Base-by-base conservation (phyloP, 2,888 invertebrate genomes). In the Lasioglossum villosulum region DNA sequence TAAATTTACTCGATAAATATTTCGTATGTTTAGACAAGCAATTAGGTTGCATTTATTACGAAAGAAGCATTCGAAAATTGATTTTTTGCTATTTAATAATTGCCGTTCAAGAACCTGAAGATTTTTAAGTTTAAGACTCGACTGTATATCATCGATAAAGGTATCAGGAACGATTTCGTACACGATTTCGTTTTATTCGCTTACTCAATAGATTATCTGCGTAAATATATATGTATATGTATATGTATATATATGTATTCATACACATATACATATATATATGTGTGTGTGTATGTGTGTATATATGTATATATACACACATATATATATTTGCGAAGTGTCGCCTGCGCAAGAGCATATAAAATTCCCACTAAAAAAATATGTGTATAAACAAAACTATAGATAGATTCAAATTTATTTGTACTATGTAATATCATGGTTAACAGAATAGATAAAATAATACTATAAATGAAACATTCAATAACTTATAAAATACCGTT, bases 341-440 rank as follows among this genome's bases (percentile, higher is more conserved):
- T 48, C 34, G 37, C 4, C 71, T 30, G 34, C 34, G 45, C 16
- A 68, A 80, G 68, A 75, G 59, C 71, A 71, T 48, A 56, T 27
- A 71, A 77, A 80, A 42, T 30, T 66, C 68, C 45, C 42, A 70
- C 14, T 48, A 71, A 71, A 75, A 75, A 73, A 75, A 52, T 30
- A 16, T 73, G 1, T 68, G 37, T 68, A 71, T 37, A 84, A 68
- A 84, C 2, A 12, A 77, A 85, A 84, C 79, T 81, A 82, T 83
- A 88, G 87, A 90, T 74, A 87, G 48, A 86, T 74, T 77, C 83
- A 71, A 83, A 83, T 90, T 84, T 89, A 90, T 90, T 90, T 88
- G 86, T 90, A 90, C 88, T 76, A 88, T 81, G 42, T 78, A 42
- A 56, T 84, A 85, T 85, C 59, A 48, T 48, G 73, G 52, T 84